Conservation (phyloP, 2,797 vertebrate genomes). For the Microctenopoma lineatum region DNA sequence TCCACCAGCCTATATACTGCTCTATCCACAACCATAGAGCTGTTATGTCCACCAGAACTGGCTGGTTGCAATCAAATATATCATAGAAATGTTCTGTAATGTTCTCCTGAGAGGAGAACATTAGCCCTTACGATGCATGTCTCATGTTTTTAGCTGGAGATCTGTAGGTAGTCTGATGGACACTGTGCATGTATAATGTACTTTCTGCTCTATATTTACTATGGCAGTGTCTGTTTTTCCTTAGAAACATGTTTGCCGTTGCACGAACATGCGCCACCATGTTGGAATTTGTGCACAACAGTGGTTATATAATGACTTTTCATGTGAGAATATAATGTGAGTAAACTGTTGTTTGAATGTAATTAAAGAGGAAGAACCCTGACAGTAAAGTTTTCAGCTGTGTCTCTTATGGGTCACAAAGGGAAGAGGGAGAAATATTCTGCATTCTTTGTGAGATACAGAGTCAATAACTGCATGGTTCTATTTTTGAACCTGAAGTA, state of each 20-base stretch:
- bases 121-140: background rate
- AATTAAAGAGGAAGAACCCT: slow-evolving; percentile 20
- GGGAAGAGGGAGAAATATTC: slow-evolving; percentile 15
- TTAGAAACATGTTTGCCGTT: slow-evolving; percentile 50
- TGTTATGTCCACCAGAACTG: slow-evolving; percentile 69
- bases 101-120: background rate
- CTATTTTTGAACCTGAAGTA: slow-evolving; percentile 32
- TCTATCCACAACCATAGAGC: slow-evolving; percentile 59
- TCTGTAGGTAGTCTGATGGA: slow-evolving; percentile 27
- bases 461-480: slow-evolving; percentile 33
- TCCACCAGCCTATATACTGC: slow-evolving; percentile 67
- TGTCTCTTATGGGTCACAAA: slow-evolving; percentile 20
- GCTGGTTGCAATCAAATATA: slow-evolving; percentile 56
- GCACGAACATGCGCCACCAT: slow-evolving; percentile 46
- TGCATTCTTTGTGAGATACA: slow-evolving; percentile 37
- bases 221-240: slow-evolving; percentile 54
- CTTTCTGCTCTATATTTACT: slow-evolving; percentile 39
- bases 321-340: slow-evolving; percentile 28
- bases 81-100: slow-evolving; percentile 17
- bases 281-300: slow-evolving; percentile 60
- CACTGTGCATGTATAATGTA: slow-evolving; percentile 13
- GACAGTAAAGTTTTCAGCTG: slow-evolving; percentile 12
- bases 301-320: slow-evolving; percentile 48
- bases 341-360: slow-evolving; percentile 53
- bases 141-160: slow-evolving; percentile 21